phyloP scores from a whole-genome alignment of 1,140 invertebrate species.

The Paracyclopina nana region DNA sequence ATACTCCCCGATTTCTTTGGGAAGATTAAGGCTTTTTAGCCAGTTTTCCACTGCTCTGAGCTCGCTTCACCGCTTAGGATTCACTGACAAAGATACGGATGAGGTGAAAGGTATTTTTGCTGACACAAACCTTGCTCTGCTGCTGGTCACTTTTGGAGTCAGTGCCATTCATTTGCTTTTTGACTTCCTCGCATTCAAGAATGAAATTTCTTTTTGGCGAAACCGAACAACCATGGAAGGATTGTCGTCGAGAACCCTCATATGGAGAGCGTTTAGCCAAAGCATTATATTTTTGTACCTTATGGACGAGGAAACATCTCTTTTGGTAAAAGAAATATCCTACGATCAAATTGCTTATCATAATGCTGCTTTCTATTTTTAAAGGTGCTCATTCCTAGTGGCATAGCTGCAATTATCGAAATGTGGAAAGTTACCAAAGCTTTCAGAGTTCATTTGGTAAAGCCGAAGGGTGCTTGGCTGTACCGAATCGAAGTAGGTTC shows the following conservation, averaged over 20 bases:
- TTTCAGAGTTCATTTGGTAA: slow-evolving; percentile 48
- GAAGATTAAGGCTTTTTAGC: slow-evolving; percentile 39
- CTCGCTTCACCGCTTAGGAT: slow-evolving; percentile 51
- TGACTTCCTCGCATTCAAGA: slow-evolving; percentile 93
- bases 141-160: slow-evolving; percentile 78
- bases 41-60: slow-evolving; percentile 59
- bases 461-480: slow-evolving; percentile 21
- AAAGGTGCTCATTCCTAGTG: slow-evolving; percentile 68
- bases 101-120: slow-evolving; percentile 90
- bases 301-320: slow-evolving; percentile 72
- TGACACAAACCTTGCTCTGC: slow-evolving; percentile 79
- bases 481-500: slow-evolving; percentile 20
- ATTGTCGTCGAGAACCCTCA: slow-evolving; percentile 59
- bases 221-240: slow-evolving; percentile 62
- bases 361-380: too few species aligned
- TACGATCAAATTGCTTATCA: too few species aligned
- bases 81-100: slow-evolving; percentile 80
- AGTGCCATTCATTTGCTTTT: slow-evolving; percentile 76
- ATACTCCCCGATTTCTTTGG: slow-evolving; percentile 31
- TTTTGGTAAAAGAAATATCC: too few species aligned
- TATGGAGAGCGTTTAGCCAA: slow-evolving; percentile 86
- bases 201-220: slow-evolving; percentile 88
- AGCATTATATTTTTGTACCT: slow-evolving; percentile 82
- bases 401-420: slow-evolving; percentile 67
- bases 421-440: slow-evolving; percentile 89